Evolutionary conservation across 2,797 vertebrate species (phyloP), one percentile per base, ranked within the genome.

Genomic region (Oryzias sinensis): DNA sequence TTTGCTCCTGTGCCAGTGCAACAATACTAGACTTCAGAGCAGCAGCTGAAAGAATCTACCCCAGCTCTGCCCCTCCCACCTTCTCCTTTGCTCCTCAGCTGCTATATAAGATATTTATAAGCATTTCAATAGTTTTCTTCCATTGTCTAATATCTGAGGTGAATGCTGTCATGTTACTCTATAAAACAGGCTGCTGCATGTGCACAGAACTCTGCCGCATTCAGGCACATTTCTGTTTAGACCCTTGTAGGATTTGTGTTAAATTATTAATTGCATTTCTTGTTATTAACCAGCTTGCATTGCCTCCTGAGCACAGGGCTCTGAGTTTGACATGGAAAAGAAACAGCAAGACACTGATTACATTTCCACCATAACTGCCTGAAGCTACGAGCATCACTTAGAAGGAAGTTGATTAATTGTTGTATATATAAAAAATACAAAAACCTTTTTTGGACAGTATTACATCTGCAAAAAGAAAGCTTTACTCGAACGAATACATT

Each of bases 131-230:
- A 77, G 79, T 84, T 90, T 87, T 79, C 77, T 75, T 88, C 85
- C 81, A 64, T 70, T 82, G 86, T 86, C 74, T 77, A 77, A 89
- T 82, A 88, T 90, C 80, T 4, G 77, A 88, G 87, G 83, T 88
- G 88, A 91, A 84, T 14, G 80, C 85, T 89, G 90, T 88, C 86
- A 86, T 91, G 86, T 88, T 89, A 87, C 58, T 84, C 71, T 62
- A 64, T 56, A 64, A 75, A 72, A 61, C 66, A 22, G 50, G 71
- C 64, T 2, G 43, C 52, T 15, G 54, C 63, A 76, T 74, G 63
- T 76, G 69, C 73, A 54, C 81, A 5, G 53, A 81, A 58, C 66
- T 56, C 46, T 61, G 56, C 59, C 15, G 57, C 65, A 53, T 51
- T 18, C 57, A 33, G 42, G 43, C 65, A 64, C 50, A 8, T 62